Evolutionary conservation across 2,113 vertebrate species (phyloP).

Genomic region (Pontoporia blainvillei): DNA sequence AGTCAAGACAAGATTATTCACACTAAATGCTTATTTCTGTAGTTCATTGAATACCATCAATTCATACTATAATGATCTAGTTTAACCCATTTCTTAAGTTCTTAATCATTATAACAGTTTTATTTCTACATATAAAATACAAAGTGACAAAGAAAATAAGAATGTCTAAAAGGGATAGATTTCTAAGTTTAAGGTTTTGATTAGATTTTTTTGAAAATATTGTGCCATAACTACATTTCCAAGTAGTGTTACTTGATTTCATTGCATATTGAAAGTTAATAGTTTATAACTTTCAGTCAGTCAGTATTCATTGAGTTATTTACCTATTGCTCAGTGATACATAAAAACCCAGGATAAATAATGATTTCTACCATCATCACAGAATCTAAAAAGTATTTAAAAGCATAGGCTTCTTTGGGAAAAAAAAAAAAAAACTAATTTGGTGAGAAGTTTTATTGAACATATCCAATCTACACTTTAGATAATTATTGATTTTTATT

Average conservation of each 20-base stretch:
- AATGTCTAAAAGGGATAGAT: not conserved
- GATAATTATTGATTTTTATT: slow-evolving; percentile 9
- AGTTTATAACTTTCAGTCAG: not conserved
- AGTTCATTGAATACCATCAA: not conserved
- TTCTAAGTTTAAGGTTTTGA: not conserved
- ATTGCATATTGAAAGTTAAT: not conserved
- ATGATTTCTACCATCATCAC: not conserved
- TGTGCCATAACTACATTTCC: not conserved
- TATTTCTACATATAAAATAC: not conserved
- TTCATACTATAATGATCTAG: not conserved
- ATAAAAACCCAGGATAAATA: not conserved
- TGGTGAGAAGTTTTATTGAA: slow-evolving; percentile 3
- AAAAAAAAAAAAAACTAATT: not conserved
- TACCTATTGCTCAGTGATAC: not conserved
- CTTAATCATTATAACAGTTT: not conserved
- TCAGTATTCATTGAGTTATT: slow-evolving; percentile 1
- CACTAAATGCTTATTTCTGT: not conserved
- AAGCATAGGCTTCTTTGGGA: not conserved
- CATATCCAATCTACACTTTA: slow-evolving; percentile 29
- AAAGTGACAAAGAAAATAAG: not conserved
- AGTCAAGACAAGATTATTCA: not conserved
- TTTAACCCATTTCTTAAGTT: not conserved
- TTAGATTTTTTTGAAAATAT: not conserved
- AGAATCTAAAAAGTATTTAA: not conserved
- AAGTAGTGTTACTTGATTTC: not conserved